Base-by-base conservation (phyloP, 2,888 invertebrate species). In the Tryphoninae sp. region DNA sequence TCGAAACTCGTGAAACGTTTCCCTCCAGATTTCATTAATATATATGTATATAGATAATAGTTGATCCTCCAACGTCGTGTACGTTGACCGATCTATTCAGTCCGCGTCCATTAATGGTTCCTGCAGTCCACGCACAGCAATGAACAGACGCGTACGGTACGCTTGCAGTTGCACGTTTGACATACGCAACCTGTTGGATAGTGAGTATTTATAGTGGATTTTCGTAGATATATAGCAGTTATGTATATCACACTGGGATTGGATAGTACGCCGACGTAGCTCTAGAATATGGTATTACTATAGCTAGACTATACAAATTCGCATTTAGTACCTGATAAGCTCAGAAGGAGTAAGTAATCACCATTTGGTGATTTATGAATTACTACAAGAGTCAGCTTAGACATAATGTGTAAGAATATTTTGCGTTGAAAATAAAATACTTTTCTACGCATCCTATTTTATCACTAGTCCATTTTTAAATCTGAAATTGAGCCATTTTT, bases 81-180 rank as follows among this genome's bases (percentile, higher is more conserved):
- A 78, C 65, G 67, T 62, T 72, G 53, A 65, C 61, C 81, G 78
- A 82, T 82, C 78, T 72, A 79, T 82, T 79, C 82, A 78, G 78
- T 61, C 75, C 76, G 82, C 68, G 76, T 82, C 72, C 82, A 75
- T 82, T 82, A 82, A 79, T 78, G 82, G 72, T 76, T 79, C 72
- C 76, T 78, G 82, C 76, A 33, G 61, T 51, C 72, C 78, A 76
- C 69, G 77, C 73, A 78, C 61, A 16, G 64, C 59, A 53, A 55
- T 58, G 62, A 74, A 19, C 16, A 19, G 71, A 68, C 74, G 78
- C 72, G 26, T 76, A 72, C 78, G 51, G 61, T 78, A 64, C 69
- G 69, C 62, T 77, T 71, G 42, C 77, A 77, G 42, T 69, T 26
- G 45, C 45, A 67, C 49, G 72, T 61, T 80, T 72, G 72, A 61